A percentile compares a stretch with the other conserved stretches of the same genome.
These are phyloP conservation scores for Aurelia sp. DNA, from an alignment of 30 jellyfish, hydroid and myxozoan genomes.

Conservation along the genomic window DNA sequence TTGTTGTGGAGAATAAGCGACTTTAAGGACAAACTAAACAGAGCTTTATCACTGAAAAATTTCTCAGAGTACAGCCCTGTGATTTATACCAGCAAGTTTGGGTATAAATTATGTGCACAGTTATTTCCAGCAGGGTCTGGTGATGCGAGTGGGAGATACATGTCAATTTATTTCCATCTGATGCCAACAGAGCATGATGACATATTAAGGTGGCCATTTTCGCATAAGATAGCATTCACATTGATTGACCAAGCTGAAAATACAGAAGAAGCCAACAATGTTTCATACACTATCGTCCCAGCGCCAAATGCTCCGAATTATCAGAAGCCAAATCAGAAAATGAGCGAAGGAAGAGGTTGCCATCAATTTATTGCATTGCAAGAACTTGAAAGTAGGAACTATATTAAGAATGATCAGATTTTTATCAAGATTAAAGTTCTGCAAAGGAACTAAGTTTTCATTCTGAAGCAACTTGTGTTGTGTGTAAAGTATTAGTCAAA, in stretches of 20 bases:
- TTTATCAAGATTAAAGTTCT: conserved; percentile 72
- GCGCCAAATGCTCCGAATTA: conserved; percentile 73
- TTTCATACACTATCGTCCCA: conserved; percentile 80
- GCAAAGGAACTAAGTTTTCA: conserved; percentile 33
- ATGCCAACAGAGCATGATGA: conserved; percentile 85
- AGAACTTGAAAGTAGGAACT: conserved; percentile 72
- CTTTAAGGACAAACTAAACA: conserved; percentile 66
- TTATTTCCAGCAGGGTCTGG: conserved; percentile 82
- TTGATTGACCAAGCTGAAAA: conserved; percentile 80
- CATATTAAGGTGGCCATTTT: conserved; percentile 82
- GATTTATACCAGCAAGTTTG: conserved; percentile 73
- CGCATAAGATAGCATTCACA: conserved; percentile 73
- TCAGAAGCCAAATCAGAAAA: conserved; percentile 73
- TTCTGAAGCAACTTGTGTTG: too few relatives aligned
- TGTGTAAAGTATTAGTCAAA: too few relatives aligned
- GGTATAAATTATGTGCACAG: conserved; percentile 88
- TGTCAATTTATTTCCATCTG: conserved; percentile 80
- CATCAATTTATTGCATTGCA: conserved; percentile 68
- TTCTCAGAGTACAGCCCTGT: conserved; percentile 76
- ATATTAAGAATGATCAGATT: conserved; percentile 60
- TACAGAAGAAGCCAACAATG: conserved; percentile 60
- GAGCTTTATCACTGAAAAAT: conserved; percentile 63
- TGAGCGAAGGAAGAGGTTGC: conserved; percentile 91
- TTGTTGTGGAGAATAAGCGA: conserved; percentile 64
- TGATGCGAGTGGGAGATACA: conserved; percentile 58